phyloP scores from a whole-genome alignment of 1,140 invertebrate species.

The Solenopsis fugax region DNA sequence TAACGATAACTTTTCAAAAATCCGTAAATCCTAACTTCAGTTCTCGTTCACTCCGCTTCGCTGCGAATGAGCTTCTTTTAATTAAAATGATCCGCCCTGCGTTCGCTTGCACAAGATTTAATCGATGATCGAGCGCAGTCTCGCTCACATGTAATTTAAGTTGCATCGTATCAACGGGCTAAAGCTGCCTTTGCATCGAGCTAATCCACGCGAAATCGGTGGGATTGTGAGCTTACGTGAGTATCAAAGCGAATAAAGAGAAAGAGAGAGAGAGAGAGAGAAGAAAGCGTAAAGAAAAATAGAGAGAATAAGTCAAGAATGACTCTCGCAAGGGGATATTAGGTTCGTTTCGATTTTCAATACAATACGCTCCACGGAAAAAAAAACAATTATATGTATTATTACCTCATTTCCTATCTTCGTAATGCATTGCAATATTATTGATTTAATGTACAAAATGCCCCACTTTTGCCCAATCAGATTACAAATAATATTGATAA shows the following conservation, averaged over 20 bases:
- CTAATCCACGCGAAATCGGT: conserved; percentile 76
- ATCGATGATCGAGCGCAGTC: conserved; percentile 73
- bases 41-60: conserved; percentile 16
- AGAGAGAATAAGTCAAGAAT: conserved; percentile 22
- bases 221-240: conserved; percentile 76
- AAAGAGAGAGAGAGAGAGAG: conserved; percentile 5
- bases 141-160: conserved; percentile 77
- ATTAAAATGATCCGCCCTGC: conserved; percentile 75
- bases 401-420: not conserved
- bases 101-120: conserved; percentile 73
- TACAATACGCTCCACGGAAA: not conserved
- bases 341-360: conserved; percentile 30
- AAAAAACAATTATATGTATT: conserved; percentile 6
- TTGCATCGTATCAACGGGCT: conserved; percentile 70
- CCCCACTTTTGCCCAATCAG: not conserved
- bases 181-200: conserved; percentile 68
- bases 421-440: not conserved
- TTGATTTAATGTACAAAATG: not conserved
- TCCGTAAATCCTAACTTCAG: conserved; percentile 20
- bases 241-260: conserved; percentile 67
- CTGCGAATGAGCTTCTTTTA: conserved; percentile 65
- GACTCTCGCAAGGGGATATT: conserved; percentile 36
- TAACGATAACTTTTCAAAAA: conserved; percentile 38
- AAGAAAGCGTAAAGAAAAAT: not conserved
- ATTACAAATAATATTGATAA: not conserved